Percentiles rank a stretch among this genome's conserved stretches.
Conservation (phyloP, 2,113 vertebrate genomes). For the Atherinomorus stipes region DNA sequence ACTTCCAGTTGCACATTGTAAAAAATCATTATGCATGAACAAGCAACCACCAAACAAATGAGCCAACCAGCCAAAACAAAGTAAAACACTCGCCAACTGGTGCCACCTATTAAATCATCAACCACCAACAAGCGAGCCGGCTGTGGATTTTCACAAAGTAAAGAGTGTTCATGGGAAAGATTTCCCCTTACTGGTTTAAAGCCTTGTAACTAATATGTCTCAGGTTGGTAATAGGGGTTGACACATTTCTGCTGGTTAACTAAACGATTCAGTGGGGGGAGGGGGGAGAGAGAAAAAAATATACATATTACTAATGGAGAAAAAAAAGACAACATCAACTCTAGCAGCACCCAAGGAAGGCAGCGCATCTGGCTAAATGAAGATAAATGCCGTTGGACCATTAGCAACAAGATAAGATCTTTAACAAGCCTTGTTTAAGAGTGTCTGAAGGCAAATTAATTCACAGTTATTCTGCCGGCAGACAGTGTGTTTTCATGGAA, state of each 20-base stretch:
- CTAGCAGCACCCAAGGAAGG: conserved; percentile 71
- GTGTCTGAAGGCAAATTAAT: conserved; percentile 86
- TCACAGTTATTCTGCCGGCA: conserved; percentile 80
- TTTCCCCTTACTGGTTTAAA: conserved; percentile 58
- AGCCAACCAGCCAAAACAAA: conserved; percentile 36
- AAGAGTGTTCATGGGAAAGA: conserved; percentile 47
- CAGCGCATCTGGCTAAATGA: conserved; percentile 81
- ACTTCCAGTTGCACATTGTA: conserved; percentile 19
- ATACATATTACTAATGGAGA: conserved; percentile 45
- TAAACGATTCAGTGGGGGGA: conserved; percentile 54
- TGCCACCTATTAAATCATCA: conserved; percentile 22
- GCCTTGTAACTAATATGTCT: conserved; percentile 60
- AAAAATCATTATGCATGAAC: conserved; percentile 34
- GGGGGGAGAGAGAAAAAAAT: conserved; percentile 6
- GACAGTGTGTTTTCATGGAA: conserved; percentile 82
- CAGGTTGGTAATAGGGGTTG: conserved; percentile 52
- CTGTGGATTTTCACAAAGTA: conserved; percentile 33
- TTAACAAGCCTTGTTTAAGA: conserved; percentile 86
- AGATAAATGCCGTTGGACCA: conserved; percentile 85
- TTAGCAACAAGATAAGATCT: conserved; percentile 86
- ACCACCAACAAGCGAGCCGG: conserved; percentile 8
- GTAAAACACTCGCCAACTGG: conserved; percentile 9
- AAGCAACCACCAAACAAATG: conserved; percentile 51
- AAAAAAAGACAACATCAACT: conserved; percentile 58
- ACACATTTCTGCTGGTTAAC: conserved; percentile 62